Evolutionary conservation across 2,888 invertebrate species (phyloP).

Genomic region (Mellilla xanthometata): DNA sequence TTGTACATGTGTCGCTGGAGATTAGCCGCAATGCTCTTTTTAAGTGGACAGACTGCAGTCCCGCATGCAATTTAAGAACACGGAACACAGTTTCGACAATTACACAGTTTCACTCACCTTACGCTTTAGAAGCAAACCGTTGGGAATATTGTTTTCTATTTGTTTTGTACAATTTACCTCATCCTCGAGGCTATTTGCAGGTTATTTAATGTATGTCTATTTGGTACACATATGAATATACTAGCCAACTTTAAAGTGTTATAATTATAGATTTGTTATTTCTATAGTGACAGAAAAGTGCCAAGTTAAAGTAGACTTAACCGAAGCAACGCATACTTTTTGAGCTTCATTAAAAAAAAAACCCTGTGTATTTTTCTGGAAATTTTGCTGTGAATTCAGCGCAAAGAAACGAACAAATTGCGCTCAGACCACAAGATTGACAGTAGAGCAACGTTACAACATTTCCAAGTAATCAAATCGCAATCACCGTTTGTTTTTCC

Average conservation of each 20-base stretch:
- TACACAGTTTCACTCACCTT: constrained; percentile 35
- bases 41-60: constrained; percentile 73
- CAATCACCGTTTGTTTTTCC: constrained; percentile 12
- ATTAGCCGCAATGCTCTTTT: constrained; percentile 81
- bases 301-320: no score
- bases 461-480: constrained; percentile 5
- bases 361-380: no score
- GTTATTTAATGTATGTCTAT: no score
- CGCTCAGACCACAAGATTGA: neutral
- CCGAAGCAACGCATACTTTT: no score
- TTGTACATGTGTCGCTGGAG: constrained; percentile 81
- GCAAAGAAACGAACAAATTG: neutral
- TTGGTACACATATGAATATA: no score
- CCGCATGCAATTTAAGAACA: constrained; percentile 76
- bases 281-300: no score
- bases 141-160: constrained; percentile 2
- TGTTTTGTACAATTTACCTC: constrained; percentile 1
- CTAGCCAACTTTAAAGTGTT: no score
- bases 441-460: neutral
- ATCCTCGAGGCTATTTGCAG: no score
- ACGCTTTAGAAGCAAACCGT: constrained; percentile 2
- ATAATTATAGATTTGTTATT: no score
- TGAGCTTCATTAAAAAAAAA: no score
- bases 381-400: no score
- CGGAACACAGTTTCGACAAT: constrained; percentile 62